Evolutionary conservation across 1,140 invertebrate genomes (phyloP).

Genomic region (Fopius arisanus): DNA sequence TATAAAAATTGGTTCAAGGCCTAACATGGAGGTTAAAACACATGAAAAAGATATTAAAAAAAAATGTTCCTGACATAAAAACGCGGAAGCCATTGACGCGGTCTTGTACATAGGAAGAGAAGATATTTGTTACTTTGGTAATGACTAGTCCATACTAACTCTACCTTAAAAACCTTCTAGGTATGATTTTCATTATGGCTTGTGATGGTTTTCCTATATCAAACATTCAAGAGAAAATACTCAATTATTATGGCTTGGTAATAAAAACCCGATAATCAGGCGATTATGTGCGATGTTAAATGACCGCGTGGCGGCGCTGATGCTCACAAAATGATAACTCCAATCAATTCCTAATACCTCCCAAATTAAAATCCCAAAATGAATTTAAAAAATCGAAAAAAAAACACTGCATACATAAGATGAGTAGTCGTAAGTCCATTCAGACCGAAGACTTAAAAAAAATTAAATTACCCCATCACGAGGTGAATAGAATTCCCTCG

Average conservation of each 20-base stretch:
- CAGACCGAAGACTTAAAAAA: too few relatives aligned
- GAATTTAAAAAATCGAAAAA: too few relatives aligned
- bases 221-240: background rate
- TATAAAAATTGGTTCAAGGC: background rate
- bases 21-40: background rate
- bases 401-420: too few relatives aligned
- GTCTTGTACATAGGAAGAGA: slow-evolving; percentile 4
- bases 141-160: slow-evolving; percentile 63
- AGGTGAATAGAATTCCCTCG: too few relatives aligned
- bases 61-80: background rate
- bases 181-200: slow-evolving; percentile 46
- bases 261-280: background rate
- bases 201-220: slow-evolving; percentile 37
- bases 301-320: too few relatives aligned
- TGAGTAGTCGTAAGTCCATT: too few relatives aligned
- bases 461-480: too few relatives aligned
- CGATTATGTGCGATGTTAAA: too few relatives aligned
- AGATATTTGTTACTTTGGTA: slow-evolving; percentile 60
- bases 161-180: slow-evolving; percentile 34
- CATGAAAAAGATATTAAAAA: background rate
- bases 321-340: too few relatives aligned
- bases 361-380: too few relatives aligned
- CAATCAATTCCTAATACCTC: too few relatives aligned
- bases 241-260: slow-evolving; percentile 36
- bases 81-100: background rate